phyloP scores from a whole-genome alignment of 1,140 invertebrate species.

The Eriosoma lanigerum region DNA sequence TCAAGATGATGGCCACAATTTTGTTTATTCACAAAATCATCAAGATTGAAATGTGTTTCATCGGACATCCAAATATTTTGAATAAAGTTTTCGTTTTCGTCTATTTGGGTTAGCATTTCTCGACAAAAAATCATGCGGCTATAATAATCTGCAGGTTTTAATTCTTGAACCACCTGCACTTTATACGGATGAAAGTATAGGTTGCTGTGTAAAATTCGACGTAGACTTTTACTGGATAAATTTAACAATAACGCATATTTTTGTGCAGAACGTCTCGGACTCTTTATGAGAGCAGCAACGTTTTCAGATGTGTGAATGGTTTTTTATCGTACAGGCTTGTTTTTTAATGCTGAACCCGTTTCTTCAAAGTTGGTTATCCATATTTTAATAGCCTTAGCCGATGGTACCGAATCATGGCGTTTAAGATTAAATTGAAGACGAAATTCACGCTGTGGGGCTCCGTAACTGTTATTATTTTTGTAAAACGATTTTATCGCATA shows the following conservation, averaged over 20 bases:
- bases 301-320: slow-evolving; percentile 9
- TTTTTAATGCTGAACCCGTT: too few species aligned
- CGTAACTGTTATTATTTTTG: slow-evolving; percentile 1
- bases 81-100: too few species aligned
- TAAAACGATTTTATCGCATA: not conserved
- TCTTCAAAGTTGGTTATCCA: too few species aligned
- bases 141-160: too few species aligned
- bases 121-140: not conserved
- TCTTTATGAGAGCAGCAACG: not conserved
- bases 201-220: not conserved
- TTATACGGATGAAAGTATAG: too few species aligned
- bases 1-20: not conserved
- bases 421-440: slow-evolving; percentile 2
- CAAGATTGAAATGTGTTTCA: too few species aligned
- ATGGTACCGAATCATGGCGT: too few species aligned
- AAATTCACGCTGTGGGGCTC: not conserved
- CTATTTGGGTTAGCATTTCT: slow-evolving; percentile 6
- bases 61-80: too few species aligned
- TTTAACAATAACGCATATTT: too few species aligned
- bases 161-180: too few species aligned
- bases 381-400: too few species aligned
- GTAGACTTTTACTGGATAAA: not conserved
- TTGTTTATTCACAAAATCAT: not conserved
- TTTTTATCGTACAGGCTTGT: slow-evolving; percentile 3
- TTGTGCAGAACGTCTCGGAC: slow-evolving; percentile 1